A percentile compares a stretch with the other conserved stretches of the same genome.
Evolutionary conservation across 2,797 vertebrate species (phyloP).

Genomic region (Cossypha dichroa): DNA sequence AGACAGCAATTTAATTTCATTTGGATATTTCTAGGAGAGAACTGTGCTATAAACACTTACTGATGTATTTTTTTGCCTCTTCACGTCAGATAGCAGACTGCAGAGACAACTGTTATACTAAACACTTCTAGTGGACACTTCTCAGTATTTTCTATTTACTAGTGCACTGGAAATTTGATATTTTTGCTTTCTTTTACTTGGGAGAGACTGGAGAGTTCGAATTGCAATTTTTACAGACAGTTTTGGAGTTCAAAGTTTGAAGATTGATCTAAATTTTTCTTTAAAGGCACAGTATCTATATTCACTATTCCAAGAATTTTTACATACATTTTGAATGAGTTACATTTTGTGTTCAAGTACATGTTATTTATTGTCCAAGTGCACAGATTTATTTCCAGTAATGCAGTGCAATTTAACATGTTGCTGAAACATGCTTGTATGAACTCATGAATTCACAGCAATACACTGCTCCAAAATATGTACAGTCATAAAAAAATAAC

Average conservation of each 20-base stretch:
- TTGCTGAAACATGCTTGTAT: not conserved
- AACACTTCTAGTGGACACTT: not conserved
- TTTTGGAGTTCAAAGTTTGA: not conserved
- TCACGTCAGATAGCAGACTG: not conserved
- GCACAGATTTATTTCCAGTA: not conserved
- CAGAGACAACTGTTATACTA: not conserved
- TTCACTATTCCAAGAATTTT: not conserved
- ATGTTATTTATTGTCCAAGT: not conserved
- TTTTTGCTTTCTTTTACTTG: not conserved
- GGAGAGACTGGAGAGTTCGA: not conserved
- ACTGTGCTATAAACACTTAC: not conserved
- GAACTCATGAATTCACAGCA: not conserved
- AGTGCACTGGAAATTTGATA: not conserved
- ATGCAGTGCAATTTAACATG: not conserved
- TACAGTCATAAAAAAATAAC: not conserved
- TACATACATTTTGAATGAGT: not conserved
- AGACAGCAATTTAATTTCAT: not conserved
- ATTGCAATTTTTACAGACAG: not conserved
- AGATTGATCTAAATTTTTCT: not conserved
- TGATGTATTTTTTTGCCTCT: not conserved
- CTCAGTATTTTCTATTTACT: not conserved
- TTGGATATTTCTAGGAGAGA: not conserved
- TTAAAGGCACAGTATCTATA: not conserved
- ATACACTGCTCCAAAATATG: not conserved
- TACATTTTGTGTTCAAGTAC: not conserved